A percentile compares a stretch with the other conserved stretches of the same genome.
Evolutionary conservation across 2,113 vertebrate species (phyloP).

Genomic region (Sorex fumeus): DNA sequence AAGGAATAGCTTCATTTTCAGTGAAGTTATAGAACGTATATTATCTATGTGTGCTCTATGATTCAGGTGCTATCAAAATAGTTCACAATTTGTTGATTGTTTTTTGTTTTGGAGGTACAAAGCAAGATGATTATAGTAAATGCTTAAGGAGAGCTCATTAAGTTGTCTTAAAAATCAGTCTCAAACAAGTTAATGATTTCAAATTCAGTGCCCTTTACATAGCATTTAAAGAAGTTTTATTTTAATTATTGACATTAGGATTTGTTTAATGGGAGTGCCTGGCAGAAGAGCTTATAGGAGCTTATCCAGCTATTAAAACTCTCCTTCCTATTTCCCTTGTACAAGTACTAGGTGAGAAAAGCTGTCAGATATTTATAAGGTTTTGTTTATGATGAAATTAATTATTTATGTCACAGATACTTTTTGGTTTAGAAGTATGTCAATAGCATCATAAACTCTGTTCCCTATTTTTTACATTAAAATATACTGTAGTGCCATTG

Average conservation of each 20-base stretch:
- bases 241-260: slow-evolving; percentile 64
- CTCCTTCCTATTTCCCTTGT: slow-evolving; percentile 28
- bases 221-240: slow-evolving; percentile 56
- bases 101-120: slow-evolving; percentile 45
- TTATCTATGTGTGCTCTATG: not conserved
- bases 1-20: slow-evolving; percentile 39
- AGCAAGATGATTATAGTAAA: slow-evolving; percentile 48
- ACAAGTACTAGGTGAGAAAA: slow-evolving; percentile 33
- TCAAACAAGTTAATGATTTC: slow-evolving; percentile 29
- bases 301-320: not conserved
- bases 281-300: slow-evolving; percentile 18
- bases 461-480: slow-evolving; percentile 23
- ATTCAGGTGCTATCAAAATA: slow-evolving; percentile 46
- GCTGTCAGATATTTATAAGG: slow-evolving; percentile 24
- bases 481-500: not conserved
- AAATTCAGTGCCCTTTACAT: slow-evolving; percentile 41
- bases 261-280: slow-evolving; percentile 66
- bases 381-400: slow-evolving; percentile 62
- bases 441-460: slow-evolving; percentile 45
- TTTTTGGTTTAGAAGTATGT: slow-evolving; percentile 60
- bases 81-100: slow-evolving; percentile 30
- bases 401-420: slow-evolving; percentile 63
- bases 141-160: slow-evolving; percentile 55
- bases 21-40: slow-evolving; percentile 21
- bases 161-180: slow-evolving; percentile 32